phyloP scores from a whole-genome alignment of 2,797 vertebrate genomes.

The Brachyalestes nurse region DNA sequence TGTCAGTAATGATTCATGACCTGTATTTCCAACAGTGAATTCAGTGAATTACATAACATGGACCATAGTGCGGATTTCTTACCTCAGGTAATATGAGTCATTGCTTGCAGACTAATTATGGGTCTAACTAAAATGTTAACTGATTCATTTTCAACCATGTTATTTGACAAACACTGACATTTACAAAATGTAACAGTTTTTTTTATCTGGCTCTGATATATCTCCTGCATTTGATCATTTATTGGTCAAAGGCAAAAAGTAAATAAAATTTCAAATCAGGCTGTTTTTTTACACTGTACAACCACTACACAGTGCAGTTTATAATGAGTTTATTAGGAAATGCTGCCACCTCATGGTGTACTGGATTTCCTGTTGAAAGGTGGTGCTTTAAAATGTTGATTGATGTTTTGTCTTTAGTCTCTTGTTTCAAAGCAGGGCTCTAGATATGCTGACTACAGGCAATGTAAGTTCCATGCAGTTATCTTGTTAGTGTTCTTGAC shows the following conservation, averaged over 20 bases:
- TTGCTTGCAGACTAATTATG: not conserved
- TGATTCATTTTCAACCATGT: not conserved
- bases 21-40: constrained; percentile 58
- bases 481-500: not conserved
- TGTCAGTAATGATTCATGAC: constrained; percentile 18
- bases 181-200: not conserved
- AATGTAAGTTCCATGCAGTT: constrained; percentile 62
- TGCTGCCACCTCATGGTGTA: constrained; percentile 55
- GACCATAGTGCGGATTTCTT: constrained; percentile 50
- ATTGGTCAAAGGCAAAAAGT: not conserved
- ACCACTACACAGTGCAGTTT: too few relatives aligned
- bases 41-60: constrained; percentile 48
- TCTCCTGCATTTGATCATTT: too few relatives aligned
- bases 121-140: not conserved
- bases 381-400: not conserved
- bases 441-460: constrained; percentile 45
- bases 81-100: constrained; percentile 29
- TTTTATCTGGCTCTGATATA: too few relatives aligned
- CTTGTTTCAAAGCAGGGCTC: constrained; percentile 62
- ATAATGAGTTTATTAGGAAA: not conserved
- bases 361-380: not conserved
- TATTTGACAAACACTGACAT: not conserved
- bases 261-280: not conserved
- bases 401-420: constrained; percentile 25
- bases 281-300: not conserved